A percentile compares a stretch with the other conserved stretches of the same genome.
Conservation (phyloP, 2,797 vertebrate species). For the Scarus forsteni region DNA sequence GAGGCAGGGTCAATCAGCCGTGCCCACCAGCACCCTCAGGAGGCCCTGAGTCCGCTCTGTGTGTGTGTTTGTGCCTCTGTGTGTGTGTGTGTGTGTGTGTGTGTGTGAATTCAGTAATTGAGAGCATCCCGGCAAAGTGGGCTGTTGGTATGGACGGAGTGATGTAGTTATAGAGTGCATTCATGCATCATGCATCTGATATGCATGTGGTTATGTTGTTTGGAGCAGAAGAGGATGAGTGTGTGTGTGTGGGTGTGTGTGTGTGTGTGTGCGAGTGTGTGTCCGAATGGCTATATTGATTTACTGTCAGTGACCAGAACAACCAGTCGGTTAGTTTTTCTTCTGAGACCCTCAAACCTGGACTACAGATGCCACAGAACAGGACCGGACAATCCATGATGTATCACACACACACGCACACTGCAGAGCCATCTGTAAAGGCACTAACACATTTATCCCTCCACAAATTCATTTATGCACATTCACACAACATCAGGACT, state of each 20-base stretch:
- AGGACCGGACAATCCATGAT: conserved; percentile 25
- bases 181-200: conserved; percentile 61
- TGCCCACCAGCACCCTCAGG: conserved; percentile 75
- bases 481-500: background rate
- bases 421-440: background rate
- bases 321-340: conserved; percentile 56
- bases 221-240: background rate
- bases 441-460: conserved; percentile 1
- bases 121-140: conserved; percentile 56
- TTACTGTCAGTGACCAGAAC: conserved; percentile 54
- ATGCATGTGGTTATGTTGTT: conserved; percentile 51
- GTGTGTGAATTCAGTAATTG: conserved; percentile 59
- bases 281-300: conserved; percentile 45
- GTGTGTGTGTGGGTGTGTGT: conserved; percentile 12
- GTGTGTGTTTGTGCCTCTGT: conserved; percentile 17
- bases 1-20: conserved; percentile 82
- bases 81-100: conserved; percentile 11
- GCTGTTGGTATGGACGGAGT: conserved; percentile 52
- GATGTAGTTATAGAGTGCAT: conserved; percentile 52
- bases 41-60: conserved; percentile 38
- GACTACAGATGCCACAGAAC: conserved; percentile 38
- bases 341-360: conserved; percentile 24
- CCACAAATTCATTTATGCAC: background rate
- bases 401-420: conserved; percentile 17
- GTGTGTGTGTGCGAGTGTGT: conserved; percentile 7